These are phyloP conservation scores for Pandemis corylana DNA, from an alignment of 2,888 invertebrate genomes.

Conservation along the genomic window DNA sequence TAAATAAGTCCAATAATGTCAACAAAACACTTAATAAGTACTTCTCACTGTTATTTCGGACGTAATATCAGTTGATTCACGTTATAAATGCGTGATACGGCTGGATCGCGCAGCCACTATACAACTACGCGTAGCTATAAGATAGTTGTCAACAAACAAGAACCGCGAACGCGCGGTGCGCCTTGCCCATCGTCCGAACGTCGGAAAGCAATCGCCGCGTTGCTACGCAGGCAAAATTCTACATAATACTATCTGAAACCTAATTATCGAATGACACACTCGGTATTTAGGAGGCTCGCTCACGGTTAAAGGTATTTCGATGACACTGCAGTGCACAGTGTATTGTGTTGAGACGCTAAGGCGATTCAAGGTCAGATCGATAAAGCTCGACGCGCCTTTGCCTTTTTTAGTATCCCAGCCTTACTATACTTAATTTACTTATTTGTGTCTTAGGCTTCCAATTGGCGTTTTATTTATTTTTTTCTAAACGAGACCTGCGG, in stretches of 20 bases:
- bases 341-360: conserved; percentile 22
- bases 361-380: conserved; percentile 41
- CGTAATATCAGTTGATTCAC: conserved; percentile 58
- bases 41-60: conserved; percentile 56
- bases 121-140: conserved; percentile 62
- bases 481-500: neutral
- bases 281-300: conserved; percentile 10
- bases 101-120: conserved; percentile 70
- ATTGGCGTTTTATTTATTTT: conserved; percentile 2
- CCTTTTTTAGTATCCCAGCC: conserved; percentile 23
- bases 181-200: conserved; percentile 53
- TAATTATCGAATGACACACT: conserved; percentile 20
- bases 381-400: conserved; percentile 32
- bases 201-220: conserved; percentile 32
- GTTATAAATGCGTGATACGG: conserved; percentile 65
- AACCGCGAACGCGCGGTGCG: conserved; percentile 53
- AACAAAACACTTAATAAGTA: conserved; percentile 55
- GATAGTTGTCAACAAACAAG: conserved; percentile 69
- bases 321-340: conserved; percentile 38
- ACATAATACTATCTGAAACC: conserved; percentile 11
- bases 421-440: conserved; percentile 7
- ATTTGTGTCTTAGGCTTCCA: conserved; percentile 5
- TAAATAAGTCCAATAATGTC: conserved; percentile 52
- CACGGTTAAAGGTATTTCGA: conserved; percentile 26
- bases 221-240: conserved; percentile 28